Conservation (phyloP, 2,113 vertebrate genomes). For the Plectropomus leopardus region DNA sequence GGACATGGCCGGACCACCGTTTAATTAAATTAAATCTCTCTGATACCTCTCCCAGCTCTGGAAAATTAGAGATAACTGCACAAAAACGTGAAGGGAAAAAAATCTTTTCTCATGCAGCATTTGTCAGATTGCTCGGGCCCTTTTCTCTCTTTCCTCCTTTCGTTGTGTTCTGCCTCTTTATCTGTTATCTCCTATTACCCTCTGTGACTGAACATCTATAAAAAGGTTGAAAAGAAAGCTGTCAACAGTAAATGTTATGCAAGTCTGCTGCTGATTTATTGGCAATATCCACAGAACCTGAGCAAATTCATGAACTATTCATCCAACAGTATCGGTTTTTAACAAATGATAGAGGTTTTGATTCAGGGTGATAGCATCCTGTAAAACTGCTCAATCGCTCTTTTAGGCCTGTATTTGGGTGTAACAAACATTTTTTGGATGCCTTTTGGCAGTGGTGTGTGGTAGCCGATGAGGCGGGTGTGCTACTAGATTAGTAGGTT, state of each 20-base stretch:
- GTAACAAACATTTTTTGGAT: too few relatives aligned
- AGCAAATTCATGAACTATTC: constrained; percentile 45
- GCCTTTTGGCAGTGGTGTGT: too few relatives aligned
- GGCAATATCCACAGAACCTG: constrained; percentile 25
- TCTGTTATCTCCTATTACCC: constrained; percentile 52
- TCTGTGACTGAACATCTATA: constrained; percentile 47
- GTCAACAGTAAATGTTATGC: constrained; percentile 40
- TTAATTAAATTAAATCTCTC: constrained; percentile 66
- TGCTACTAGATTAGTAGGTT: too few relatives aligned
- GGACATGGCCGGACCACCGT: constrained; percentile 40
- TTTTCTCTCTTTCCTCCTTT: constrained; percentile 27
- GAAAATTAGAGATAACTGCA: constrained; percentile 63
- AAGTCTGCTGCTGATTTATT: constrained; percentile 42
- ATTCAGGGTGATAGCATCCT: not conserved
- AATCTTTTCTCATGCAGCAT: constrained; percentile 21
- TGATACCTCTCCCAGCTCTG: constrained; percentile 44
- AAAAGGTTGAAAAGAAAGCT: constrained; percentile 50
- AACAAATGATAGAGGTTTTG: not conserved
- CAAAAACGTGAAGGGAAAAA: not conserved
- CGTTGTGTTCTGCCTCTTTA: constrained; percentile 28
- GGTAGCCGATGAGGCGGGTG: too few relatives aligned
- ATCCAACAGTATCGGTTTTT: not conserved
- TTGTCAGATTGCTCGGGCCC: constrained; percentile 26
- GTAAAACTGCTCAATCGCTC: not conserved
- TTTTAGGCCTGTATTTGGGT: too few relatives aligned